A percentile compares a stretch with the other conserved stretches of the same genome.
phyloP scores from a whole-genome alignment of 2,113 vertebrate species.

The Microtus richardsoni region DNA sequence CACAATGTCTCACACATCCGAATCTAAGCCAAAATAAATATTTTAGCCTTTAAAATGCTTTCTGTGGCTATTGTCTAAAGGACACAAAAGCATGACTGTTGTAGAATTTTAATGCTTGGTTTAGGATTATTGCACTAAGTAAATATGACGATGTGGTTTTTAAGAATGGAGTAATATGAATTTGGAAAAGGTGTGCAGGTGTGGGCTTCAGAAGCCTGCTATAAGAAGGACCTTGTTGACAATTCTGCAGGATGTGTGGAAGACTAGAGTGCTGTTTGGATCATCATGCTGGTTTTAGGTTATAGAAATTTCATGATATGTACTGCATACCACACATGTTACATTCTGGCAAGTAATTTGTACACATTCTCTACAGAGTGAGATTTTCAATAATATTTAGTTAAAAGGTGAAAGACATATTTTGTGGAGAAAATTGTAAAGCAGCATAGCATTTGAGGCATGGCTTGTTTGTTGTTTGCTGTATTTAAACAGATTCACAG shows the following conservation, averaged over 20 bases:
- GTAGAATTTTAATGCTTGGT: neutral
- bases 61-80: neutral
- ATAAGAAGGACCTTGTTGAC: neutral
- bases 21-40: neutral
- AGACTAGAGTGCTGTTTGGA: neutral
- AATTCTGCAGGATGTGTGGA: neutral
- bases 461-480: neutral
- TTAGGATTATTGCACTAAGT: neutral
- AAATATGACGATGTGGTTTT: neutral
- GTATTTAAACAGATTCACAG: neutral
- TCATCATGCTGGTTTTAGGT: neutral
- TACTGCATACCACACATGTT: neutral
- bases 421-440: neutral
- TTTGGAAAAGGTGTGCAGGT: too few species aligned
- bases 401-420: neutral
- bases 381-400: neutral
- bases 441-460: too few species aligned
- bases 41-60: neutral
- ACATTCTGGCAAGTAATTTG: neutral
- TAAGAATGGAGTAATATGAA: neutral
- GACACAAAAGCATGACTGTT: neutral
- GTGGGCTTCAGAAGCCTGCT: neutral
- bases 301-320: neutral
- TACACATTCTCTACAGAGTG: neutral
- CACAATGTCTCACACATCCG: neutral